Evolutionary conservation across 92 coral and sea anemone genomes (phyloP), one percentile per base, ranked within the genome.

Genomic region (Epizoanthus scotinus): DNA sequence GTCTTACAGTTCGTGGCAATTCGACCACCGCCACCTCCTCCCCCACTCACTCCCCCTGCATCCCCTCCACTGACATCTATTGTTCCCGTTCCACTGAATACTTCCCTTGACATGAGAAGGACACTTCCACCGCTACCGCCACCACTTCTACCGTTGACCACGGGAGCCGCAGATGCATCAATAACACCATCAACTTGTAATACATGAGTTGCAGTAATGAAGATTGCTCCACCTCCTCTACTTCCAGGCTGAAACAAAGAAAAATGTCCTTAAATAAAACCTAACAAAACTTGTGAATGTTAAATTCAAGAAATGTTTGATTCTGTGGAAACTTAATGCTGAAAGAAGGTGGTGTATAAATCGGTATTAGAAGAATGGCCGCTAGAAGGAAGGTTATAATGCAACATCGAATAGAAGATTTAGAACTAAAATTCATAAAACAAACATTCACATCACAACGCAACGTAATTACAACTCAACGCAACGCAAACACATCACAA

Each of bases 11-110:
- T 55, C 28, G 86, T 64, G 47, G 88, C 79, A 12, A 90, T 71
- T 47, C 88, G 87, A 3, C 93, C 93, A 73, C 93, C 93, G 20
- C 90, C 89, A 22, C 93, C 93, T n/a, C 93, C 93, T n/a, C 93
- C 93, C 20, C 87, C 93, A 21, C 84, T 83, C 29, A 75, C 65
- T 6, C 72, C 54, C 29, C 14, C 27, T 14, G 93, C 83, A 40
- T 84, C 82, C 47, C 93, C 93, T 44, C 93, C 93, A 55, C 74
- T 63, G 47, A 80, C 81, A 49, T 71, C 70, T 28, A 90, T 49
- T 64, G 42, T 77, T 26, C 93, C 93, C 75, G 84, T 83, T 64
- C 93, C 93, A 49, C 81, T 84, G 53, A 83, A 86, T 2, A 64
- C 75, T 44, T 86, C 73, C 14, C 90, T 78, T 61, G 71, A n/a